These are phyloP conservation scores for Hyalella azteca DNA, from an alignment of 2,888 invertebrate species.

Conservation along the genomic window DNA sequence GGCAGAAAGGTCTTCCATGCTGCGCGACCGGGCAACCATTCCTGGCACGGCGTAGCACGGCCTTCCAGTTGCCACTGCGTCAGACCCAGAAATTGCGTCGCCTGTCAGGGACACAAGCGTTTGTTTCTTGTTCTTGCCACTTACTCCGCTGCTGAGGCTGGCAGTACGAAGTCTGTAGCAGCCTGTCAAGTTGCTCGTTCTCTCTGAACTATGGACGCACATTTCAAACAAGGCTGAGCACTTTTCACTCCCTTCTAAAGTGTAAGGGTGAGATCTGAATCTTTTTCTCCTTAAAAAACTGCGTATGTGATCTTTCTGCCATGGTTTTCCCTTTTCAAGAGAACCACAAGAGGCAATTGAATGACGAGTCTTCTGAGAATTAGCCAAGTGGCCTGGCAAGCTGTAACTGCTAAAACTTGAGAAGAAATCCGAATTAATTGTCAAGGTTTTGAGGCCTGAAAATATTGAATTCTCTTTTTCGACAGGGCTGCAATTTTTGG, in stretches of 20 bases:
- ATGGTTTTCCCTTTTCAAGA: neutral
- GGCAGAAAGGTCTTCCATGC: conserved; percentile 15
- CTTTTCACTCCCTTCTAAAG: neutral
- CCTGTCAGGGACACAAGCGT: neutral
- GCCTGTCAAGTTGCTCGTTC: neutral
- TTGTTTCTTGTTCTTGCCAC: neutral
- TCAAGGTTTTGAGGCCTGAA: neutral
- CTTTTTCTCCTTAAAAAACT: neutral
- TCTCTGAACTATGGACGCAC: neutral
- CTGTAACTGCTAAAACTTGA: neutral
- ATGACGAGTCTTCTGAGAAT: neutral
- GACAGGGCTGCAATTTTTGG: neutral
- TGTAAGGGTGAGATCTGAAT: neutral
- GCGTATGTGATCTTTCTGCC: neutral
- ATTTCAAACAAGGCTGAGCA: conserved; percentile 12
- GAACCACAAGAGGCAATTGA: neutral
- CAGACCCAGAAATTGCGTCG: neutral
- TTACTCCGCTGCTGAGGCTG: conserved; percentile 9
- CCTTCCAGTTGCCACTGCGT: neutral
- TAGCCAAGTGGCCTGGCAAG: neutral
- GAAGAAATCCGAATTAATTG: neutral
- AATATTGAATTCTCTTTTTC: conserved; percentile 10
- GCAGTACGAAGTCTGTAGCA: conserved; percentile 2
- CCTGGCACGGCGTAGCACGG: neutral
- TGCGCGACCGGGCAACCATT: neutral